Percentiles rank a stretch among this genome's conserved stretches.
phyloP scores from a whole-genome alignment of 2,888 invertebrate genomes.

The Andrena chrysosceles region DNA sequence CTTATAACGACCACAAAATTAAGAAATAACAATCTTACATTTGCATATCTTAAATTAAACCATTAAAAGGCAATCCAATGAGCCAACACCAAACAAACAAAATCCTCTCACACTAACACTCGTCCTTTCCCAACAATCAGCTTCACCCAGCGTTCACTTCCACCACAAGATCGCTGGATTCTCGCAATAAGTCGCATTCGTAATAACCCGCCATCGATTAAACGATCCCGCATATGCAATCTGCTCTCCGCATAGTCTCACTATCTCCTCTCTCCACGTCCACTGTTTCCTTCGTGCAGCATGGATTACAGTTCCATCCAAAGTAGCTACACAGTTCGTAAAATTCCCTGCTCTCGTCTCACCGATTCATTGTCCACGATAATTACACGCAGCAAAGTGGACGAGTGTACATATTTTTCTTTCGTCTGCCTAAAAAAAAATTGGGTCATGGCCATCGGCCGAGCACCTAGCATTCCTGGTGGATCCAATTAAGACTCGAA shows the following conservation, averaged over 20 bases:
- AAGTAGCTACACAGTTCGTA: not conserved
- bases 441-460: conserved; percentile 54
- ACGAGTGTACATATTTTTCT: not conserved
- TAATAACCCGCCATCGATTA: conserved; percentile 22
- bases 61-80: too few relatives aligned
- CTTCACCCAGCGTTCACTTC: conserved; percentile 9
- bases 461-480: not conserved
- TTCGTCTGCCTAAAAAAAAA: conserved; percentile 22
- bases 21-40: not conserved
- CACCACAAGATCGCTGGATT: not conserved
- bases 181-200: conserved; percentile 2
- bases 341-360: not conserved
- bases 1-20: not conserved
- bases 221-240: not conserved
- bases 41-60: not conserved
- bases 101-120: not conserved
- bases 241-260: not conserved
- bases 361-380: not conserved
- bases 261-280: conserved; percentile 15
- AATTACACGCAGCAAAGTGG: not conserved
- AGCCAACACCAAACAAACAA: not conserved
- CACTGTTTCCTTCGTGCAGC: conserved; percentile 1
- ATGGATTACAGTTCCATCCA: not conserved
- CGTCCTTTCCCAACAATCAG: conserved; percentile 8
- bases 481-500: conserved; percentile 1